These are phyloP conservation scores for Muntiacus muntjak DNA, from an alignment of 2,113 vertebrate genomes.

Conservation along the genomic window DNA sequence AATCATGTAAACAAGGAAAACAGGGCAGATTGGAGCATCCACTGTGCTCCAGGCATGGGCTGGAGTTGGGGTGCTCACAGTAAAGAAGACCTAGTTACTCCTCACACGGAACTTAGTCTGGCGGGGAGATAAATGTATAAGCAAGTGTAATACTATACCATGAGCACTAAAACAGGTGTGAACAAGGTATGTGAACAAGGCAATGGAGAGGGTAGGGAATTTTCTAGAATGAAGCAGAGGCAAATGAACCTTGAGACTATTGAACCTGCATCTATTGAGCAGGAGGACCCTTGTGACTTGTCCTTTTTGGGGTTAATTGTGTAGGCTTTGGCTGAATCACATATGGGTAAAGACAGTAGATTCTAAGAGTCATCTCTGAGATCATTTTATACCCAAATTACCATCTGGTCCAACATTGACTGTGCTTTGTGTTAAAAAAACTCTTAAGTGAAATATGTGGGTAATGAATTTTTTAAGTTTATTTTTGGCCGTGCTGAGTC, in stretches of 20 bases:
- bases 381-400: not conserved
- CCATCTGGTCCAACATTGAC: not conserved
- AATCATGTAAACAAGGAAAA: not conserved
- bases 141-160: rapidly evolving
- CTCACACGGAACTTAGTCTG: not conserved
- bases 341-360: not conserved
- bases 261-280: not conserved
- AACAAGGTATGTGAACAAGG: not conserved
- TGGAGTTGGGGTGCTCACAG: not conserved
- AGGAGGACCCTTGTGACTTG: not conserved
- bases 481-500: not conserved
- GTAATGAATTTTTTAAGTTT: not conserved
- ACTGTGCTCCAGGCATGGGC: not conserved
- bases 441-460: not conserved
- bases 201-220: not conserved
- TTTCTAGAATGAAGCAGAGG: not conserved
- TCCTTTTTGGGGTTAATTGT: not conserved
- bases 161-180: not conserved
- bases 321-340: not conserved
- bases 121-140: not conserved
- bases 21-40: not conserved
- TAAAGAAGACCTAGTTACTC: not conserved
- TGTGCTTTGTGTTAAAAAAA: not conserved
- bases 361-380: not conserved
- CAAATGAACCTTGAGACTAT: not conserved